Evolutionary conservation across 2,113 vertebrate species (phyloP).

Genomic region (human): GRCh38 chr2:134783001-134783500

Average conservation of each 20-base stretch:
- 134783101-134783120: neutral
- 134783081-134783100: neutral
- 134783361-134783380: constrained; percentile 20
- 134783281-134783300: neutral
- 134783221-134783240: neutral
- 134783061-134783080: too few relatives aligned
- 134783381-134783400: neutral
- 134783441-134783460: constrained; percentile 21
- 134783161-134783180: neutral
- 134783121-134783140: neutral
- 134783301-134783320: neutral
- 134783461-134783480: constrained; percentile 32
- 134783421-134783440: neutral
- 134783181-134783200: neutral
- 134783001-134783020: neutral
- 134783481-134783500: neutral
- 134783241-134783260: neutral
- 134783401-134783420: neutral
- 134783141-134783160: neutral
- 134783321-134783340: neutral
- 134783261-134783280: constrained; percentile 23
- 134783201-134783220: neutral
- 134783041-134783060: neutral
- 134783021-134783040: neutral
- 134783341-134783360: neutral